Evolutionary conservation across 2,888 invertebrate species (phyloP).

Genomic region (Heliconius charithonia): DNA sequence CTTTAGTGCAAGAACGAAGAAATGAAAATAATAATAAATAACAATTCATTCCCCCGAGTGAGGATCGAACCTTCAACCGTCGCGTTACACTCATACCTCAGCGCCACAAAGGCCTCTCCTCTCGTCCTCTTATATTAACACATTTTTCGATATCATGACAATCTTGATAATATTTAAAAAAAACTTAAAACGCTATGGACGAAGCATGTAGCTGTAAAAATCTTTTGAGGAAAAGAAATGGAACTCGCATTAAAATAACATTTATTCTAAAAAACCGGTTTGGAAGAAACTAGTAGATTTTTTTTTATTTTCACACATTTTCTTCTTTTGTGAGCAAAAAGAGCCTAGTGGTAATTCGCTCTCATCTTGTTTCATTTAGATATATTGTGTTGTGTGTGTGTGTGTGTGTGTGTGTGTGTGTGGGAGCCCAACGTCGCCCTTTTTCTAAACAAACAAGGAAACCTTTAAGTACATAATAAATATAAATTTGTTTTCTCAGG

Average conservation of each 20-base stretch:
- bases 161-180: too few relatives aligned
- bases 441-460: not conserved
- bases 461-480: not conserved
- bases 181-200: too few relatives aligned
- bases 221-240: not conserved
- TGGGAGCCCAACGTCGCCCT: not conserved
- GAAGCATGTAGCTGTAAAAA: not conserved
- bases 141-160: not conserved
- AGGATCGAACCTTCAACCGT: too few relatives aligned
- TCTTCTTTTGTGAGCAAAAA: not conserved
- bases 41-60: too few relatives aligned
- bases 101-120: too few relatives aligned
- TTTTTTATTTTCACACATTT: not conserved
- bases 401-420: too few relatives aligned
- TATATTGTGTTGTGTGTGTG: not conserved
- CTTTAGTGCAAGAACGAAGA: too few relatives aligned
- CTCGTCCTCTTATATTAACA: too few relatives aligned
- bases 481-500: not conserved
- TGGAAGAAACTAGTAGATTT: not conserved
- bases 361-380: not conserved
- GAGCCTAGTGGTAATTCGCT: not conserved
- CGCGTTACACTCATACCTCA: too few relatives aligned
- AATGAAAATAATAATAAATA: too few relatives aligned
- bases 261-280: not conserved
- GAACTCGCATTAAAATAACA: not conserved